A percentile compares a stretch with the other conserved stretches of the same genome.
These are phyloP conservation scores for Drosophila triauraria DNA, from an alignment of 1,140 invertebrate genomes.

Conservation along the genomic window DNA sequence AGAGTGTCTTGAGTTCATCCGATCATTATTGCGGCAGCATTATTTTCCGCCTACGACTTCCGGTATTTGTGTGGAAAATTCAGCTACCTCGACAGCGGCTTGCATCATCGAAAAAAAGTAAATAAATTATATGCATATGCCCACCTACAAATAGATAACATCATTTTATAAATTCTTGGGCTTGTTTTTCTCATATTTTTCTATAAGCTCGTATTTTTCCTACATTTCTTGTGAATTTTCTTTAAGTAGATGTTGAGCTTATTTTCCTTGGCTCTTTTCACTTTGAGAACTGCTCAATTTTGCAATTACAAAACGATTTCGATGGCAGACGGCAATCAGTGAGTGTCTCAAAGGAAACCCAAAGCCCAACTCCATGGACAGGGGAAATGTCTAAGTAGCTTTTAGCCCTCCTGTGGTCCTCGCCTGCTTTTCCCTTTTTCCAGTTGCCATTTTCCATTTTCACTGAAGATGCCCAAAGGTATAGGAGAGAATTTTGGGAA, in stretches of 20 bases:
- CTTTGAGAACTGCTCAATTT: slow-evolving; percentile 36
- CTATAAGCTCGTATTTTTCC: no score
- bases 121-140: background rate
- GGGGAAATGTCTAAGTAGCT: slow-evolving; percentile 29
- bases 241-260: background rate
- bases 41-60: slow-evolving; percentile 38
- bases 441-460: slow-evolving; percentile 11
- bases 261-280: background rate
- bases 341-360: slow-evolving; percentile 38
- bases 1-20: slow-evolving; percentile 25
- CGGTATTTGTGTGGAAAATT: slow-evolving; percentile 12
- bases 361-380: background rate
- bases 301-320: slow-evolving; percentile 53
- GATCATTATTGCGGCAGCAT: slow-evolving; percentile 22
- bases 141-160: background rate
- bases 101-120: slow-evolving; percentile 11
- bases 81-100: background rate
- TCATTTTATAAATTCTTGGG: no score
- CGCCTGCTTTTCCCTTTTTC: background rate
- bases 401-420: slow-evolving; percentile 2
- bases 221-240: background rate
- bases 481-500: slow-evolving; percentile 41
- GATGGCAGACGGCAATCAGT: slow-evolving; percentile 46
- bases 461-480: slow-evolving; percentile 46
- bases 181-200: background rate